Base-by-base conservation (phyloP, 1,140 invertebrate genomes). In the Acromyrmex heyeri region DNA sequence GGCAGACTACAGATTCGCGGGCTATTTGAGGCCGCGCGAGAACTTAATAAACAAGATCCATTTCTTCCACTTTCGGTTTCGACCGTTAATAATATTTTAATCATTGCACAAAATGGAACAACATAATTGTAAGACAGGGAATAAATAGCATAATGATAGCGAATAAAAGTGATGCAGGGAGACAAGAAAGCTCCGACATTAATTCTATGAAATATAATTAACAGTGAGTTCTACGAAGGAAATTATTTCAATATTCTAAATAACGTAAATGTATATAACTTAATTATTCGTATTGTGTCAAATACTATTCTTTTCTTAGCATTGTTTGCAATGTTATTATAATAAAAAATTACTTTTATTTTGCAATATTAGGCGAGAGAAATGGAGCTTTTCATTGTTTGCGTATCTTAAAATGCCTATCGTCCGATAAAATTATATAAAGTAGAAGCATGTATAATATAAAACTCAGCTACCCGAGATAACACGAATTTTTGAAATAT, bases 41-140 rank as follows among this genome's bases (percentile, higher is more conserved):
- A 62, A 50, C 38, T 75, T 34, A 7, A 62, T 83, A 73, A 82
- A 59, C 38, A 38, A 34, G 38, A 83, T 83, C 38, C 16, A 75
- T 73, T 83, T 50, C 38, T 75, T 75, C 24, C 18, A 24, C 21
- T 83, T 34, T 73, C 27, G 21, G 0, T 55, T 69, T 34, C 48
- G 53, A 1, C 59, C 59, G 21, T 65, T 81, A 69, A 57, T 34
- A 21, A 69, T 7, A 44, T 5, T n/a, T 38, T 53, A 24, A 38
- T n/a, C 8, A 12, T 16, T 2, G 12, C 24, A 18, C 48, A 38
- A 38, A 55, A 57, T 12, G 12, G n/a, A 70, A 57, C 14, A 57
- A 57, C 8, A 1, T 38, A 18, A 81, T 57, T 24, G 6, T 3
- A 38, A 38, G 16, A 5, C 12, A 50, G 6, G 21, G 21, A 67